phyloP scores from a whole-genome alignment of 2,113 vertebrate species.

The Orthochromis indermauri region DNA sequence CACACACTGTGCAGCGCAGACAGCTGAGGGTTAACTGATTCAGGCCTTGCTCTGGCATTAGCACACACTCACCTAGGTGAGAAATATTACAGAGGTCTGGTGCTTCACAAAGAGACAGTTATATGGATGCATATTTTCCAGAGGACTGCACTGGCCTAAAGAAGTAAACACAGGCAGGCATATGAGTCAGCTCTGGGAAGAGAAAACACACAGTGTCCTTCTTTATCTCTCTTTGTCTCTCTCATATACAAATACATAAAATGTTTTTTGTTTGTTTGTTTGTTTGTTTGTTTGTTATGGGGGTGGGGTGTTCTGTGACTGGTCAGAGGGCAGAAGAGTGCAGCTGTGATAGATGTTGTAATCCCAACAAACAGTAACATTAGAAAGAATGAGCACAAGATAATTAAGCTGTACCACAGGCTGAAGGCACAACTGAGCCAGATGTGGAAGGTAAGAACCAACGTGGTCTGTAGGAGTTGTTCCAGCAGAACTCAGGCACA shows the following conservation, averaged over 20 bases:
- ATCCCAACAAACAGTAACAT: not conserved
- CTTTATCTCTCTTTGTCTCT: not conserved
- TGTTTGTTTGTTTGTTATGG: not conserved
- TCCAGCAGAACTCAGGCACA: not conserved
- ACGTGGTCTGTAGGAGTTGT: rapidly evolving
- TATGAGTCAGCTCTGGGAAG: slow-evolving; percentile 67
- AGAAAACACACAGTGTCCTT: slow-evolving; percentile 8
- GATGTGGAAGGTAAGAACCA: not conserved
- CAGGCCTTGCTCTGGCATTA: slow-evolving; percentile 44
- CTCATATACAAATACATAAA: not conserved
- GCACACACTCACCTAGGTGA: slow-evolving; percentile 71
- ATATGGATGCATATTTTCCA: slow-evolving; percentile 78
- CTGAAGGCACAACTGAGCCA: not conserved
- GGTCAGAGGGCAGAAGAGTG: not conserved
- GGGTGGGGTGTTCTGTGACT: not conserved
- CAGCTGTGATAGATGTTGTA: not conserved
- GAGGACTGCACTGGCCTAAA: slow-evolving; percentile 60
- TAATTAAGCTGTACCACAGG: not conserved
- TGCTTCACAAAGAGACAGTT: slow-evolving; percentile 77
- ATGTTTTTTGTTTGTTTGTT: not conserved
- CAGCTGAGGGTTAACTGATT: slow-evolving; percentile 55
- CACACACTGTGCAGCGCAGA: not conserved
- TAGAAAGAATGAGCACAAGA: not conserved
- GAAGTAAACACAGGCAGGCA: slow-evolving; percentile 62
- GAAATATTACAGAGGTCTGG: slow-evolving; percentile 78